These are phyloP conservation scores for Lithosia quadra DNA, from an alignment of 2,888 invertebrate genomes.

Conservation along the genomic window DNA sequence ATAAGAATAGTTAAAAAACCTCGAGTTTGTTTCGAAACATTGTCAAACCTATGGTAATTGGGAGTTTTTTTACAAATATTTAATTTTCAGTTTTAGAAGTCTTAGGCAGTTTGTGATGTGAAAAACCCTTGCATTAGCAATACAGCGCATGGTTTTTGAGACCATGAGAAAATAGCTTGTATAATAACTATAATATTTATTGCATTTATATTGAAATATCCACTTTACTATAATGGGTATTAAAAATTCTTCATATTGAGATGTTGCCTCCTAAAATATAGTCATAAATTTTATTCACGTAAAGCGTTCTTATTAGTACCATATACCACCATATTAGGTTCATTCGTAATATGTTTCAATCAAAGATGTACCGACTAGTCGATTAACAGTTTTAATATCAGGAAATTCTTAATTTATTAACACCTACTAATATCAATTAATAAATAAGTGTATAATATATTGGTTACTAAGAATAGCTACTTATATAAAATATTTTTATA, in stretches of 20 bases:
- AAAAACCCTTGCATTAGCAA: neutral
- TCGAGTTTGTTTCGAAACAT: too few relatives aligned
- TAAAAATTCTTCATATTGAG: slow-evolving; percentile 28
- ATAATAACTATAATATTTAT: slow-evolving; percentile 27
- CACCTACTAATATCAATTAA: neutral
- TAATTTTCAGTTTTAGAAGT: neutral
- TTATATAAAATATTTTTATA: neutral
- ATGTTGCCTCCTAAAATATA: slow-evolving; percentile 56
- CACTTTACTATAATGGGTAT: slow-evolving; percentile 23
- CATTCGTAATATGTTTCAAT: slow-evolving; percentile 32
- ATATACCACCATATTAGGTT: slow-evolving; percentile 34
- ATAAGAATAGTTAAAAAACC: too few relatives aligned
- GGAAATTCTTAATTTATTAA: neutral
- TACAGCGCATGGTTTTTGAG: neutral
- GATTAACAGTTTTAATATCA: neutral
- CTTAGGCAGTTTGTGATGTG: neutral
- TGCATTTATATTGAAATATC: slow-evolving; percentile 27
- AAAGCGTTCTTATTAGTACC: slow-evolving; percentile 53
- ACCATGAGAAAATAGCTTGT: slow-evolving; percentile 11
- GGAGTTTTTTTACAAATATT: too few relatives aligned
- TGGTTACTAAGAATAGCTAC: slow-evolving; percentile 3
- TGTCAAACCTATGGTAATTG: too few relatives aligned
- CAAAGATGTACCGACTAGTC: slow-evolving; percentile 30
- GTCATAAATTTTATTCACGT: slow-evolving; percentile 38
- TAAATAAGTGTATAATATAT: neutral